These are phyloP conservation scores for Invenusta paracnida DNA, from an alignment of 2,888 invertebrate species.

Conservation along the genomic window DNA sequence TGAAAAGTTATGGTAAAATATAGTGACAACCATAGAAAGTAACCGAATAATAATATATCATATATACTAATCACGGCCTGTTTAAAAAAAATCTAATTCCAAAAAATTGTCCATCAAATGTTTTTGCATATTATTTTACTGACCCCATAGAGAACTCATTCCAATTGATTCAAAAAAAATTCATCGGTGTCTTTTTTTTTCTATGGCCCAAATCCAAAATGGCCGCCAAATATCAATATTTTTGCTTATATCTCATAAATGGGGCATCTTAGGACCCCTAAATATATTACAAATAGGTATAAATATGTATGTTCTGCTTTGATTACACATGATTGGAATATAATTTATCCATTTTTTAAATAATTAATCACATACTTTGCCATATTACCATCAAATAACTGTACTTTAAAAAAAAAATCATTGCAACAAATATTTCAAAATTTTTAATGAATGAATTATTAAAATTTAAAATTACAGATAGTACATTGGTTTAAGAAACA, in stretches of 20 bases:
- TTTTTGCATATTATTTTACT: slow-evolving; percentile 23
- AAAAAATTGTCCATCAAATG: slow-evolving; percentile 29
- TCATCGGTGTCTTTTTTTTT: slow-evolving; percentile 22
- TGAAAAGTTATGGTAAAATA: too few species aligned
- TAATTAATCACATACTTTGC: slow-evolving; percentile 21
- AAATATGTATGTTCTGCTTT: slow-evolving; percentile 29
- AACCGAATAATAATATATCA: too few species aligned
- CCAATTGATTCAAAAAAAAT: not conserved
- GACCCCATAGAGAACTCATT: slow-evolving; percentile 29
- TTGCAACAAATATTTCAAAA: slow-evolving; percentile 29
- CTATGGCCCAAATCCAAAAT: slow-evolving; percentile 29
- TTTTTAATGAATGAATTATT: slow-evolving; percentile 26
- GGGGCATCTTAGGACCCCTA: slow-evolving; percentile 29
- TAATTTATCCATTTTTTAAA: slow-evolving; percentile 25
- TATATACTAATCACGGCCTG: not conserved
- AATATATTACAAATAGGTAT: slow-evolving; percentile 27
- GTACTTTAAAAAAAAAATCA: slow-evolving; percentile 13
- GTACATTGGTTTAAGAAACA: slow-evolving; percentile 23
- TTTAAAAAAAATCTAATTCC: not conserved
- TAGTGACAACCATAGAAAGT: too few species aligned
- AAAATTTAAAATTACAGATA: slow-evolving; percentile 22
- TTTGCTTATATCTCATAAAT: slow-evolving; percentile 29
- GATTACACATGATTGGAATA: slow-evolving; percentile 23
- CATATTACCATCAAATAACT: slow-evolving; percentile 21
- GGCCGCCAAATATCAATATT: slow-evolving; percentile 22